A percentile compares a stretch with the other conserved stretches of the same genome.
These are phyloP conservation scores for Ferdinandea cuprea DNA, from an alignment of 2,888 invertebrate genomes.

Conservation along the genomic window DNA sequence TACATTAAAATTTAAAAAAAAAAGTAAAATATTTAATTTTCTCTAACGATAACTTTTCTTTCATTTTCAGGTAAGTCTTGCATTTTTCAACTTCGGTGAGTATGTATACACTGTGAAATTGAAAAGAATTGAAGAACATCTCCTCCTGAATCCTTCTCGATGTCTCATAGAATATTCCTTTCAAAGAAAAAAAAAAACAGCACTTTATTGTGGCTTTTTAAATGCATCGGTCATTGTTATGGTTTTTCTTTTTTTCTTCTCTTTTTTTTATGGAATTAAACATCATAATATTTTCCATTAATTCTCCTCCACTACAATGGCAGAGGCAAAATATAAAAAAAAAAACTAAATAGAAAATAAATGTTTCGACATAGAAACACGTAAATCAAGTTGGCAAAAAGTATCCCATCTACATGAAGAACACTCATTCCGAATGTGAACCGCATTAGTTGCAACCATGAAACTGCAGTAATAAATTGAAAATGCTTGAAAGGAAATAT, in stretches of 20 bases:
- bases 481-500: constrained; percentile 48
- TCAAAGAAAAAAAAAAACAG: too few relatives aligned
- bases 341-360: not conserved
- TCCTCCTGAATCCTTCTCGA: not conserved
- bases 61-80: not conserved
- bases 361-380: not conserved
- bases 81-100: too few relatives aligned
- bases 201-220: too few relatives aligned
- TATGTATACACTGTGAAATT: too few relatives aligned
- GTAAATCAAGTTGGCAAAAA: constrained; percentile 43
- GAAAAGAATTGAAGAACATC: not conserved
- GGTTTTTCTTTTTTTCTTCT: too few relatives aligned
- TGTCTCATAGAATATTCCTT: too few relatives aligned
- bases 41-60: too few relatives aligned
- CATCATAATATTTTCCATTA: constrained; percentile 4
- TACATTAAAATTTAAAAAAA: not conserved
- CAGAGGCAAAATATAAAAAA: constrained; percentile 14
- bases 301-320: not conserved
- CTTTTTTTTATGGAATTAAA: not conserved
- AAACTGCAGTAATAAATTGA: constrained; percentile 72
- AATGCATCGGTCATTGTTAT: too few relatives aligned
- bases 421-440: constrained; percentile 46
- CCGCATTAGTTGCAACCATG: constrained; percentile 61
- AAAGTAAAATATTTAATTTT: not conserved
- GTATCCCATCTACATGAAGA: constrained; percentile 25